A percentile compares a stretch with the other conserved stretches of the same genome.
Evolutionary conservation across 2,888 invertebrate species (phyloP).

Genomic region (Drosophila percnosoma): DNA sequence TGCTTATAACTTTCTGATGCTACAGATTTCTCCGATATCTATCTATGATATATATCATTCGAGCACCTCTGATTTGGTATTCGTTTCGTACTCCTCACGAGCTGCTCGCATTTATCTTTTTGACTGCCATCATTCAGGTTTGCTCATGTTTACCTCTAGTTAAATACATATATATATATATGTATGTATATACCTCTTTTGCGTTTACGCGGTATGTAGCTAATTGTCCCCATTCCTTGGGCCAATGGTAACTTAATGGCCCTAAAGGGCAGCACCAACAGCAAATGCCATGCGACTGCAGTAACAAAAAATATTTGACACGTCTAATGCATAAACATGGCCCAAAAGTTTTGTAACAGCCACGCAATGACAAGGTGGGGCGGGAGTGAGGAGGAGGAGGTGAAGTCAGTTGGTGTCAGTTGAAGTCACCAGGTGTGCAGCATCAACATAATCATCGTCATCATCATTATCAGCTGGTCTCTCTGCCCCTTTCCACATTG

Average conservation of each 20-base stretch:
- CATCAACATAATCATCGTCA: constrained; percentile 23
- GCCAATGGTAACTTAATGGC: constrained; percentile 65
- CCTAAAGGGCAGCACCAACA: constrained; percentile 59
- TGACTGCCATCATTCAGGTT: background rate
- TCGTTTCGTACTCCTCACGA: background rate
- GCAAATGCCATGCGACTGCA: constrained; percentile 52
- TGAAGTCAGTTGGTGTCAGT: background rate
- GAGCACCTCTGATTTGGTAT: background rate
- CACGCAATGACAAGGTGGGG: background rate
- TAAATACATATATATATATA: background rate
- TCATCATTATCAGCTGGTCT: constrained; percentile 11
- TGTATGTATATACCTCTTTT: constrained; percentile 10
- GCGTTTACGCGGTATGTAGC: constrained; percentile 17
- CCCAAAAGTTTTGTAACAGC: constrained; percentile 58
- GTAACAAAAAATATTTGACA: constrained; percentile 62
- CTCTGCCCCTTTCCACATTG: constrained; percentile 1
- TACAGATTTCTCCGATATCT: background rate
- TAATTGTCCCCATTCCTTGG: constrained; percentile 3
- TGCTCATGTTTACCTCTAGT: background rate
- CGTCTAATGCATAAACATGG: constrained; percentile 77
- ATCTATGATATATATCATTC: too few relatives aligned
- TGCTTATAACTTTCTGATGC: background rate
- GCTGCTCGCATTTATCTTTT: background rate
- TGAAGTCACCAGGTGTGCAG: constrained; percentile 53
- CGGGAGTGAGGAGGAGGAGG: background rate